A percentile compares a stretch with the other conserved stretches of the same genome.
Evolutionary conservation across 2,113 vertebrate genomes (phyloP).

Genomic region (Sylvietta virens): DNA sequence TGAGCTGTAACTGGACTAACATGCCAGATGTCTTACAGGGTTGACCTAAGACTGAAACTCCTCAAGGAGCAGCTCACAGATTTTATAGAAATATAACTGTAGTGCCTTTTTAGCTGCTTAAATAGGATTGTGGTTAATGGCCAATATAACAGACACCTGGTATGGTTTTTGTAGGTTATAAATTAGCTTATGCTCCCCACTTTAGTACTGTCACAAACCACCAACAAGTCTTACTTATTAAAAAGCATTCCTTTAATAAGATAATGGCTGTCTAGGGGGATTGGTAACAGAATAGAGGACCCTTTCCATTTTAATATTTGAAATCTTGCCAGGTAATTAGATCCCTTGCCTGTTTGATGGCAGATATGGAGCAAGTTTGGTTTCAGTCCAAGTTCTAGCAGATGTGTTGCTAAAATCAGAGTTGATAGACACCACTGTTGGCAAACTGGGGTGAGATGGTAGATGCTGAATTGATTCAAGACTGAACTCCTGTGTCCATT

Average conservation of each 20-base stretch:
- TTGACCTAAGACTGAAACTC: not conserved
- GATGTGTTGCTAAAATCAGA: constrained; percentile 6
- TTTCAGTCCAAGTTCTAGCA: not conserved
- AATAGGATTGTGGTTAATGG: constrained; percentile 15
- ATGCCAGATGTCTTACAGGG: not conserved
- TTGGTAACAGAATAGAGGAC: not conserved
- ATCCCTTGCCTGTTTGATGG: constrained; percentile 22
- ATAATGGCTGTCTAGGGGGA: constrained; percentile 19
- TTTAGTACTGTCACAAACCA: constrained; percentile 3
- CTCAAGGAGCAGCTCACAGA: not conserved
- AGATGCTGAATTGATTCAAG: not conserved
- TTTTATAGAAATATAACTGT: not conserved
- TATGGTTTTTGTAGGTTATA: not conserved
- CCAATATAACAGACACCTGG: not conserved
- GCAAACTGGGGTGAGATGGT: not conserved
- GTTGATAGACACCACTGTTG: constrained; percentile 2
- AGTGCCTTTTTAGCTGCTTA: not conserved
- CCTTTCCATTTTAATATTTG: constrained; percentile 12
- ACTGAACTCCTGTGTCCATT: not conserved
- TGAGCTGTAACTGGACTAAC: not conserved
- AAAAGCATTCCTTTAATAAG: constrained; percentile 33
- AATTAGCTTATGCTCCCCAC: not conserved
- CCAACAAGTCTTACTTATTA: constrained; percentile 23
- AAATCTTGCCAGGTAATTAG: constrained; percentile 16
- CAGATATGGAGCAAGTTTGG: constrained; percentile 23